A percentile compares a stretch with the other conserved stretches of the same genome.
These are phyloP conservation scores for Aptenodytes forsteri DNA, from an alignment of 2,113 vertebrate genomes.

Conservation along the genomic window DNA sequence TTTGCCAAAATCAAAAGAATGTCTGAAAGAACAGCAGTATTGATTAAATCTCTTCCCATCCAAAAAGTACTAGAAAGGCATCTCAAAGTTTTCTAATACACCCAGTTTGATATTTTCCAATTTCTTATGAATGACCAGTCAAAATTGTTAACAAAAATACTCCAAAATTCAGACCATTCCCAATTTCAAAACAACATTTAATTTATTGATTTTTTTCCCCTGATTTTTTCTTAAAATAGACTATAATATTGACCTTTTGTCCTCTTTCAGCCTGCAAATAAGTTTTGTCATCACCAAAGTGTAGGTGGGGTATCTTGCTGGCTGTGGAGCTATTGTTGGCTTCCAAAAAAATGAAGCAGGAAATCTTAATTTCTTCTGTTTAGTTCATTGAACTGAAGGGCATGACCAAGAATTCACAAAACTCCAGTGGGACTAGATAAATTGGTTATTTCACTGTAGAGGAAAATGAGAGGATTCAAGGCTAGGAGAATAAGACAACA, in stretches of 20 bases:
- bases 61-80: not conserved
- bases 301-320: not conserved
- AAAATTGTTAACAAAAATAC: not conserved
- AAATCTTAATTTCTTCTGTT: not conserved
- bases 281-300: not conserved
- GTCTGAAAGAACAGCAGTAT: not conserved
- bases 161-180: not conserved
- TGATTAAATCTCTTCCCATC: not conserved
- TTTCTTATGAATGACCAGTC: not conserved
- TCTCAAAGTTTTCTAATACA: not conserved
- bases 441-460: not conserved
- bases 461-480: not conserved
- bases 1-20: not conserved
- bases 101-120: not conserved
- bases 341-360: not conserved
- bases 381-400: not conserved
- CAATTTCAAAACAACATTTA: not conserved
- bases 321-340: not conserved
- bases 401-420: not conserved
- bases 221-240: not conserved
- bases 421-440: not conserved
- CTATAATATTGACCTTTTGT: not conserved
- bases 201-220: not conserved
- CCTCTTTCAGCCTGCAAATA: not conserved
- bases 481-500: not conserved